Percentiles rank a stretch among this genome's conserved stretches.
Evolutionary conservation across 1,140 invertebrate species (phyloP).

Genomic region (Episyrphus balteatus): DNA sequence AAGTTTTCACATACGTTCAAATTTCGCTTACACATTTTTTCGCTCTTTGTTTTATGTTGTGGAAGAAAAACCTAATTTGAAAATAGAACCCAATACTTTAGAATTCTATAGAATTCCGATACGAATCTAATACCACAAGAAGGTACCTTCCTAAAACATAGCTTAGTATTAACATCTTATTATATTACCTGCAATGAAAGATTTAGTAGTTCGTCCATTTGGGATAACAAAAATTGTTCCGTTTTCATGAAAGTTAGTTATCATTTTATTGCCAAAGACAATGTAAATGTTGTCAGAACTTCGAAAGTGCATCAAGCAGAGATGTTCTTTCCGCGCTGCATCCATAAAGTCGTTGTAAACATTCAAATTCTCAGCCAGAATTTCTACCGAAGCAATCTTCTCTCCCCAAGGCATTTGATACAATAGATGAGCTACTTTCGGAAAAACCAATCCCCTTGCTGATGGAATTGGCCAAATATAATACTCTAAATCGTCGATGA

Average conservation of each 20-base stretch:
- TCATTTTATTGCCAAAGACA: conserved; percentile 28
- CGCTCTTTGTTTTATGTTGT: too few relatives aligned
- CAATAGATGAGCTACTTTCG: conserved; percentile 29
- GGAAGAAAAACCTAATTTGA: too few relatives aligned
- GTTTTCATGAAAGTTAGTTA: conserved; percentile 27
- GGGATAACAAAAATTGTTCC: conserved; percentile 28
- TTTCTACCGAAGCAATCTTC: conserved; percentile 32
- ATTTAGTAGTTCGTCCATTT: conserved; percentile 21
- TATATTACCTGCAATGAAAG: conserved; percentile 26
- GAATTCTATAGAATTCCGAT: too few relatives aligned
- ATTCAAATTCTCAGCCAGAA: conserved; percentile 24
- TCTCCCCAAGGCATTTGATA: conserved; percentile 35
- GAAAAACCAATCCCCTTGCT: conserved; percentile 18
- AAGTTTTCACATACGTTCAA: too few relatives aligned
- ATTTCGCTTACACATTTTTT: too few relatives aligned
- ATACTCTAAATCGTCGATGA: conserved; percentile 28
- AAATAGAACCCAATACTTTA: too few relatives aligned
- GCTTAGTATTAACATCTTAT: too few relatives aligned
- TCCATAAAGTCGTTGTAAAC: conserved; percentile 35
- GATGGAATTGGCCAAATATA: conserved; percentile 33
- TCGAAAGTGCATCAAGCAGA: conserved; percentile 35
- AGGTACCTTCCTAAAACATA: too few relatives aligned
- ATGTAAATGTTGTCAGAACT: conserved; percentile 31
- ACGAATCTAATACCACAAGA: too few relatives aligned
- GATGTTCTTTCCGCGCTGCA: conserved; percentile 25